These are phyloP conservation scores for Aphaenogaster ashmeadi DNA, from an alignment of 1,140 invertebrate species.

Conservation along the genomic window DNA sequence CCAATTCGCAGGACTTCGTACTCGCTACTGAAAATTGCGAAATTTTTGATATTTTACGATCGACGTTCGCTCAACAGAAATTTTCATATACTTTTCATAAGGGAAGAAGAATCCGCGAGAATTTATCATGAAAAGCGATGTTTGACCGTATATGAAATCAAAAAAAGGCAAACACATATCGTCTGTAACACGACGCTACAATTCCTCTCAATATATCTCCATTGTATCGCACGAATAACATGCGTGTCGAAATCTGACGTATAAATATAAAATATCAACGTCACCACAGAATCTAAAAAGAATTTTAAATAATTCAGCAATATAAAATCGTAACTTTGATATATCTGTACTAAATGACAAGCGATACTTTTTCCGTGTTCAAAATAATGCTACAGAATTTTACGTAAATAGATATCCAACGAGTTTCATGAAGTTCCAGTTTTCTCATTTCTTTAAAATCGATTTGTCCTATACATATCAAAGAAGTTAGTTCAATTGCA, in stretches of 20 bases:
- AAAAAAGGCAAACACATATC: background rate
- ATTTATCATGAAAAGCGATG: background rate
- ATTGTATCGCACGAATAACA: background rate
- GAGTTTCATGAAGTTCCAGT: background rate
- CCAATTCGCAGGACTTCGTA: conserved; percentile 1
- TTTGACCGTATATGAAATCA: background rate
- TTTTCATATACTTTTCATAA: background rate
- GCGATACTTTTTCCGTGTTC: background rate
- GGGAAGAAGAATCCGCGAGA: background rate
- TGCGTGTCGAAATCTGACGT: background rate
- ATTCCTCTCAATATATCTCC: background rate
- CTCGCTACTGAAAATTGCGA: conserved; percentile 1
- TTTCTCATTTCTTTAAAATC: background rate
- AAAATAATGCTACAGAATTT: background rate
- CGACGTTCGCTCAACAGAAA: background rate
- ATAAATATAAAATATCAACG: background rate
- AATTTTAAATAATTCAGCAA: background rate
- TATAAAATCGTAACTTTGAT: background rate
- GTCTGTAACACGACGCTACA: background rate
- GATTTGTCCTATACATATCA: background rate
- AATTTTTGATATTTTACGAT: conserved; percentile 15
- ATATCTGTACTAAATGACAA: background rate
- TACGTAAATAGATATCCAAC: background rate
- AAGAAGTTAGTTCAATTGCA: background rate
- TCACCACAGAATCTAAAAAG: background rate